Evolutionary conservation across 2,113 vertebrate genomes (phyloP).

Genomic region (Rynchops niger): DNA sequence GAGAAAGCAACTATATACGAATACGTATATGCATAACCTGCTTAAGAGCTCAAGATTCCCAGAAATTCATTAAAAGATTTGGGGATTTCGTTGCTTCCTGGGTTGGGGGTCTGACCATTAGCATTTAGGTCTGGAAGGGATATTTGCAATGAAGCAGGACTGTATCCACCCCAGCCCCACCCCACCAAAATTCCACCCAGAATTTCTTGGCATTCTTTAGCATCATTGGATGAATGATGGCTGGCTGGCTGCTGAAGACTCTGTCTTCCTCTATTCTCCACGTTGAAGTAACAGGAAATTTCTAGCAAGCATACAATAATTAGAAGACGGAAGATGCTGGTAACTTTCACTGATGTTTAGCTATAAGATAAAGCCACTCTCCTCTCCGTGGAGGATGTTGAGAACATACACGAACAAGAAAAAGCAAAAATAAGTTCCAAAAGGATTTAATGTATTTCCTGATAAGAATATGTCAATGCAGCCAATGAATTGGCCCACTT

Average conservation of each 20-base stretch:
- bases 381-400: background rate
- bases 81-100: background rate
- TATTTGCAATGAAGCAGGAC: background rate
- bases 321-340: background rate
- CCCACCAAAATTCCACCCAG: background rate
- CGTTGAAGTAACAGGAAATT: background rate
- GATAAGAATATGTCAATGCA: background rate
- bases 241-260: background rate
- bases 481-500: background rate
- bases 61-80: background rate
- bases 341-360: background rate
- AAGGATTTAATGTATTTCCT: background rate
- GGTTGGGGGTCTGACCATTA: background rate
- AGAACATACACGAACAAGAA: background rate
- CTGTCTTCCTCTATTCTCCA: background rate
- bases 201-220: background rate
- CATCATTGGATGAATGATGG: background rate
- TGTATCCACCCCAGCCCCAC: background rate
- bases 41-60: background rate
- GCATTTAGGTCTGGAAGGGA: background rate
- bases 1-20: background rate
- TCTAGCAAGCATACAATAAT: background rate
- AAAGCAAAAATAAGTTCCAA: background rate
- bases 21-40: background rate
- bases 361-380: background rate